These are phyloP conservation scores for Drosophila sechellia DNA, from an alignment of 1,140 invertebrate genomes.

Conservation along the genomic window DNA sequence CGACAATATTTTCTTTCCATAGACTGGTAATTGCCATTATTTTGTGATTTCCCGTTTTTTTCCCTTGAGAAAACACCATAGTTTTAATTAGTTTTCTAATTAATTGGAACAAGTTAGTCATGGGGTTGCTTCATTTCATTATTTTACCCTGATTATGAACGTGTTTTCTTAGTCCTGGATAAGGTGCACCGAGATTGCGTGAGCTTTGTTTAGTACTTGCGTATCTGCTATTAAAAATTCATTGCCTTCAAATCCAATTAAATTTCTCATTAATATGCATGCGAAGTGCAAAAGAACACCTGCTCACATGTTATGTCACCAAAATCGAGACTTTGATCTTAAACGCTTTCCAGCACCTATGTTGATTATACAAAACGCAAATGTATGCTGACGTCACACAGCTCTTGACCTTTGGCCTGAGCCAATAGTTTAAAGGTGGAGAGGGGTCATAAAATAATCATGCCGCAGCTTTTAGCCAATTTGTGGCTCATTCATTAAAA, in stretches of 20 bases:
- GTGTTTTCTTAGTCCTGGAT: slow-evolving; percentile 15
- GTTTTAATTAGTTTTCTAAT: slow-evolving; percentile 50
- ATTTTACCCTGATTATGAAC: slow-evolving; percentile 44
- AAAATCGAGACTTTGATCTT: slow-evolving; percentile 31
- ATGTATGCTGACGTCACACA: slow-evolving; percentile 15
- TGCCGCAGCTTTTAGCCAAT: slow-evolving; percentile 50
- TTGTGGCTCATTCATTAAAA: slow-evolving; percentile 76
- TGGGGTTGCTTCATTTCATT: slow-evolving; percentile 4
- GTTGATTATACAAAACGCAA: slow-evolving; percentile 7
- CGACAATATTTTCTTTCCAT: slow-evolving; percentile 1
- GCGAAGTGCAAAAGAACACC: slow-evolving; percentile 29
- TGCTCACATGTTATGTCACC: slow-evolving; percentile 18
- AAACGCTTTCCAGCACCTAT: slow-evolving; percentile 5
- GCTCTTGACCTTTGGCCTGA: slow-evolving; percentile 30
- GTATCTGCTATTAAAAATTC: slow-evolving; percentile 68
- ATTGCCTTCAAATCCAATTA: slow-evolving; percentile 77
- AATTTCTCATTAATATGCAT: slow-evolving; percentile 78
- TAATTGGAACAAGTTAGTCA: slow-evolving; percentile 14
- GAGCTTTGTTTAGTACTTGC: slow-evolving; percentile 58
- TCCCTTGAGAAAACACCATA: slow-evolving; percentile 13
- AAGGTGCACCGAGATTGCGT: slow-evolving; percentile 2
- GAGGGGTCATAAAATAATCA: slow-evolving; percentile 20
- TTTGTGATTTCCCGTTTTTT: neutral
- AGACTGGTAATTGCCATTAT: slow-evolving; percentile 4
- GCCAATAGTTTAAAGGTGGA: slow-evolving; percentile 5